A percentile compares a stretch with the other conserved stretches of the same genome.
Conservation (phyloP, 2,888 invertebrate species). For the Bhutanitis thaidina region DNA sequence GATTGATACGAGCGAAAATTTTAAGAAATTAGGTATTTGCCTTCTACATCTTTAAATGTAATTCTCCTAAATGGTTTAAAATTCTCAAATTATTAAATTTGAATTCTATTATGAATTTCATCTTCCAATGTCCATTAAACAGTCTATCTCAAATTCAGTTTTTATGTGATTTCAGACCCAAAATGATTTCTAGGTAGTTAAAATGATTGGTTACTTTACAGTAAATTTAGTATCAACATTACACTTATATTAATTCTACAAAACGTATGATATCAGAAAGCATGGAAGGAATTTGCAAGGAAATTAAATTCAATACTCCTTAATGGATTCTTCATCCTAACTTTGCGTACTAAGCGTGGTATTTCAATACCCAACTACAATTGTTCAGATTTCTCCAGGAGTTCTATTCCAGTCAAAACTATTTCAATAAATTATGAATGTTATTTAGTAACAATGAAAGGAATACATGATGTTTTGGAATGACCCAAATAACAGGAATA, state of each 20-base stretch:
- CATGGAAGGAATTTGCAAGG: not conserved
- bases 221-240: not conserved
- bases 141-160: too few relatives aligned
- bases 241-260: not conserved
- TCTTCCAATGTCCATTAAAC: too few relatives aligned
- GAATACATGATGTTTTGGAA: not conserved
- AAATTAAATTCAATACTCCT: not conserved
- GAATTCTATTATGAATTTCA: too few relatives aligned
- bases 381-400: not conserved
- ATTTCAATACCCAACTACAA: not conserved
- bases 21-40: too few relatives aligned
- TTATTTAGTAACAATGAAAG: not conserved
- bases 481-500: not conserved
- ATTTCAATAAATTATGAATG: not conserved
- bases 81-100: too few relatives aligned
- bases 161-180: too few relatives aligned
- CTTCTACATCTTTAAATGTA: too few relatives aligned
- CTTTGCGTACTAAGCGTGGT: not conserved
- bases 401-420: not conserved
- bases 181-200: too few relatives aligned
- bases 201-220: not conserved
- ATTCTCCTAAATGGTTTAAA: too few relatives aligned
- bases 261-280: not conserved
- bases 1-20: too few relatives aligned
- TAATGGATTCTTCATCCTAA: slow-evolving; percentile 1